Evolutionary conservation across 2,797 vertebrate species (phyloP), one percentile per base, ranked within the genome.

Genomic region (Rhadinocentrus ornatus): DNA sequence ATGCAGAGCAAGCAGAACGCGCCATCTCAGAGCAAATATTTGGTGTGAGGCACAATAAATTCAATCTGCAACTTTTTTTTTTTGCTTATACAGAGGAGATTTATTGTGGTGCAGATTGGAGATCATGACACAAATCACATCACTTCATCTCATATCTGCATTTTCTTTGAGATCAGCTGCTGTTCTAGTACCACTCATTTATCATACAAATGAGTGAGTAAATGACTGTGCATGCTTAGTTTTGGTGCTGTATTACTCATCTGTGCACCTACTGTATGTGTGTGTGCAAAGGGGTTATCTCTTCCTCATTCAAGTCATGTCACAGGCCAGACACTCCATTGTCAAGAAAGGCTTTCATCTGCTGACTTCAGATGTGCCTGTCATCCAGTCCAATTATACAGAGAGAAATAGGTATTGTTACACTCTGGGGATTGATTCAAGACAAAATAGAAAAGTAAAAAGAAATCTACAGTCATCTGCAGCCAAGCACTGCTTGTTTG

Each of bases 301-400:
- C 81, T 86, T 93, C 85, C 87, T 93, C 91, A 94, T 94, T 95
- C 94, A 91, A 93, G 92, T 94, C 93, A 92, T 94, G 93, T 94
- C 92, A 94, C 92, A 92, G 92, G 88, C 91, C 93, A 94, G 92
- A 93, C 92, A 91, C 92, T 91, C 87, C 86, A 93, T 93, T 94
- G 93, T 94, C 92, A 94, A 87, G 87, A 89, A 91, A 87, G 70
- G 89, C 94, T 94, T 94, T 95, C 93, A 95, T 94, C 92, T 84
- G 82, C 89, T 89, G 92, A 90, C 90, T 94, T 94, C 91, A 93
- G 93, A 94, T 92, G 93, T 92, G 92, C 86, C 93, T 93, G 92
- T 93, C 93, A 94, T 93, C 92, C 91, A 92, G 92, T 93, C 94
- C 93, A 95, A 94, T 94, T 94, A 95, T 92, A 94, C 92, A 92